Percentiles rank a stretch among this genome's conserved stretches.
These are phyloP conservation scores for Bellardia pandia DNA, from an alignment of 2,888 invertebrate genomes.

Conservation along the genomic window DNA sequence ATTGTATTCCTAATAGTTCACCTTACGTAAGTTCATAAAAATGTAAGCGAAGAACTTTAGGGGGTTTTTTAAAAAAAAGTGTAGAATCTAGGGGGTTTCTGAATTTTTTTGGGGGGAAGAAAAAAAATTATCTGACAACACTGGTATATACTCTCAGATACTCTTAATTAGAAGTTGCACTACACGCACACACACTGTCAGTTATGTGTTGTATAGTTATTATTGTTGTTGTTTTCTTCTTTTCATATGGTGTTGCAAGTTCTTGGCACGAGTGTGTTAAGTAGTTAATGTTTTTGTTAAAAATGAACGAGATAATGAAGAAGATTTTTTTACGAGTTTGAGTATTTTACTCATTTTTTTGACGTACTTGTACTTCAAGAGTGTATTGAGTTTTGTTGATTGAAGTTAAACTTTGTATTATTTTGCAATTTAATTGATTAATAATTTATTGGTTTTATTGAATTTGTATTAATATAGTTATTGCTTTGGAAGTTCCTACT, in stretches of 20 bases:
- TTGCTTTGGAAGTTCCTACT: not conserved
- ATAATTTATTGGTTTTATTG: slow-evolving; percentile 50
- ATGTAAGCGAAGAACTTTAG: no score
- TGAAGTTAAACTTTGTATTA: not conserved
- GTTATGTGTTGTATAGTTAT: not conserved
- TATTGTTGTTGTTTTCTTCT: not conserved
- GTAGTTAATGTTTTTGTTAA: slow-evolving; percentile 2
- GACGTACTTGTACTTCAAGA: slow-evolving; percentile 27
- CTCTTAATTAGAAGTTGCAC: slow-evolving; percentile 46
- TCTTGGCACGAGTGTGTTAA: slow-evolving; percentile 44
- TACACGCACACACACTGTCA: slow-evolving; percentile 18
- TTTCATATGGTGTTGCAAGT: not conserved
- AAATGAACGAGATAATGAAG: slow-evolving; percentile 40
- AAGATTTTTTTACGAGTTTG: slow-evolving; percentile 28
- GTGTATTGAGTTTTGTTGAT: not conserved
- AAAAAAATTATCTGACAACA: no score
- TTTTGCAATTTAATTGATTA: slow-evolving; percentile 26
- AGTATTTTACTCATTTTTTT: slow-evolving; percentile 22
- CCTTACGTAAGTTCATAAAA: no score
- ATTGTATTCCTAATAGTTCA: no score
- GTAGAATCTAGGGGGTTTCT: no score
- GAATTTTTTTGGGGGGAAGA: no score
- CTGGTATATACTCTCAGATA: not conserved
- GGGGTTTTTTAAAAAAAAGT: no score
- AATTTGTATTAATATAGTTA: not conserved